Conservation (phyloP, 2,888 invertebrate genomes). For the Magallana nippona region DNA sequence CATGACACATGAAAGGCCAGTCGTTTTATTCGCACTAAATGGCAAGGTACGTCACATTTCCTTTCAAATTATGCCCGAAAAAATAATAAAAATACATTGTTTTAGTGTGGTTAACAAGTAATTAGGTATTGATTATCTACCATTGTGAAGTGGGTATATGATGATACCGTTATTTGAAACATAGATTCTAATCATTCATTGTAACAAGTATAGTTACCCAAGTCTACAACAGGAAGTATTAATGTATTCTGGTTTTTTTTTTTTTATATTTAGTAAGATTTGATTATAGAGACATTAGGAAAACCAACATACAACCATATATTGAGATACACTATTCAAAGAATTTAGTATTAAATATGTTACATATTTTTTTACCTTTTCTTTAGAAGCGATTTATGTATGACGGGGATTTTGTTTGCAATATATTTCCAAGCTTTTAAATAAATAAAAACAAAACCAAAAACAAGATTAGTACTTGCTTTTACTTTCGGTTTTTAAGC, state of each 20-base stretch:
- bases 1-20: slow-evolving; percentile 27
- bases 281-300: background rate
- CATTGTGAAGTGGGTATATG: background rate
- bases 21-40: slow-evolving; percentile 30
- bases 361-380: no score
- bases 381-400: no score
- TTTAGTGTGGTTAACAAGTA: slow-evolving; percentile 9
- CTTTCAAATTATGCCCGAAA: slow-evolving; percentile 30
- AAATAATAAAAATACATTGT: slow-evolving; percentile 29
- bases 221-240: no score
- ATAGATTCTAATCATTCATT: background rate
- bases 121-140: background rate
- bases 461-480: no score
- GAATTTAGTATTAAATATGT: no score
- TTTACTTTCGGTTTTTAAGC: no score
- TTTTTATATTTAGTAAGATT: background rate
- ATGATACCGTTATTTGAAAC: slow-evolving; percentile 1
- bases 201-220: no score
- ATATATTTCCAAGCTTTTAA: no score
- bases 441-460: no score
- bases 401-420: no score
- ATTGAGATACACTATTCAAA: no score
- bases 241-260: background rate
- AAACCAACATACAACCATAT: no score
- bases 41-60: slow-evolving; percentile 24